Evolutionary conservation across 2,113 vertebrate genomes (phyloP).

Genomic region (Aldabrachelys gigantea): DNA sequence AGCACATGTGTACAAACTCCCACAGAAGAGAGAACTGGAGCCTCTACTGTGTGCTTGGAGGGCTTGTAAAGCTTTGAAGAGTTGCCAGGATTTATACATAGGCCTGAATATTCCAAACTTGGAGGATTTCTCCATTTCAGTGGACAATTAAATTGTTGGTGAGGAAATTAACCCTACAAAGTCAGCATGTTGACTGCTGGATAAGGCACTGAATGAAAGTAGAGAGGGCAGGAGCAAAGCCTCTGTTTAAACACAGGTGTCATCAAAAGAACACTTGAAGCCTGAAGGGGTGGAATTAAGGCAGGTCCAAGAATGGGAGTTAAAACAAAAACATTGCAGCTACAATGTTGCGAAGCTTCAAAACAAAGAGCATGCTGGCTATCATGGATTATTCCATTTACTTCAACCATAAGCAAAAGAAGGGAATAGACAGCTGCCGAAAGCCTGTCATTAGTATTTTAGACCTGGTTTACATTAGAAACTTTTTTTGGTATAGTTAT

Average conservation of each 20-base stretch:
- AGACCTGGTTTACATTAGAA: not conserved
- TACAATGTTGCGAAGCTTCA: not conserved
- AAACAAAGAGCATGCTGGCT: conserved; percentile 23
- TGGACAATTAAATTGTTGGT: conserved; percentile 2
- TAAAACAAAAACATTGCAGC: not conserved
- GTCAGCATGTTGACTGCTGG: not conserved
- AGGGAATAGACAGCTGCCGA: not conserved
- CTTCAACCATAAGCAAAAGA: conserved; percentile 20
- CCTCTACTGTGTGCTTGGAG: not conserved
- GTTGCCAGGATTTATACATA: not conserved
- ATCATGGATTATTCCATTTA: not conserved
- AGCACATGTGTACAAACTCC: not conserved
- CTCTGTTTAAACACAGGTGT: not conserved
- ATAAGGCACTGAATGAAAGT: not conserved
- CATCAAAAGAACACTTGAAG: not conserved
- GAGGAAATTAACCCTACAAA: not conserved
- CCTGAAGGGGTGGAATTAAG: not conserved
- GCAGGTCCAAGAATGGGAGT: not conserved
- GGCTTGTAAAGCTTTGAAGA: not conserved
- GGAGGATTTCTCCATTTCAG: not conserved
- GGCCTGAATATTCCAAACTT: not conserved
- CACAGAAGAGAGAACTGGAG: too few relatives aligned
- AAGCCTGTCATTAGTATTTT: conserved; percentile 1
- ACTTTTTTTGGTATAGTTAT: not conserved
- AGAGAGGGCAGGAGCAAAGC: not conserved